Base-by-base conservation (phyloP, 2,888 invertebrate species). In the Patella depressa region DNA sequence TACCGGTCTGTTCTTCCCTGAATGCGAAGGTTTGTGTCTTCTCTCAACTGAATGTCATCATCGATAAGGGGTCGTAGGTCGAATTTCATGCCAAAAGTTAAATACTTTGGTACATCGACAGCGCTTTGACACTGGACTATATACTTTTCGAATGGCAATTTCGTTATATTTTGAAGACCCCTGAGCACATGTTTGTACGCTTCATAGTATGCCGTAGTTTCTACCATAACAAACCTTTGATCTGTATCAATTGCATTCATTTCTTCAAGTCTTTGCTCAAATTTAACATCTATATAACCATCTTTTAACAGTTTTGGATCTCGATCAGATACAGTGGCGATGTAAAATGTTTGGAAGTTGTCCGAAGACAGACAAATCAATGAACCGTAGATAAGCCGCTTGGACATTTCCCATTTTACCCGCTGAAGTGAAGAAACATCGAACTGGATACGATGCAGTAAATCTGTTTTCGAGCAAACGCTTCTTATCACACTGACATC, bases 131-230 rank as follows among this genome's bases (percentile, higher is more conserved):
- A 86, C 12, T 82, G 65, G 12, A 86, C 82, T 45, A 88, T 85
- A 74, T 87, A 86, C 53, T 78, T 81, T 73, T 84, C 80, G 76
- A 88, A 87, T 7, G 88, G 87, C 24, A 88, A 77, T 59, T 85
- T 84, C 72, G 92, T 91, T 74, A 94, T 93, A 2, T 91, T 91
- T 86, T 95, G 94, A 53, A 97, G 89, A n/a, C 94, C 95, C 83
- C 93, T 93, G 75, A 96, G 92, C 0, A 96, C 95, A 87, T 95
- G 94, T 81, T 94, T 93, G 88, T 96, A 96, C 0, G 96, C 95
- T 87, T 96, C 96, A 88, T 96, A 96, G 90, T 95, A 97, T 0
- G 95, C 94, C 74, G 94, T 94, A 75, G 95, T 95, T 89, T 96
- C 96, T 2, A 95, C 93, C 95, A 96, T 95, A 0, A 94, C 81